phyloP scores from a whole-genome alignment of 2,888 invertebrate genomes.

The Mythimna ferrago region DNA sequence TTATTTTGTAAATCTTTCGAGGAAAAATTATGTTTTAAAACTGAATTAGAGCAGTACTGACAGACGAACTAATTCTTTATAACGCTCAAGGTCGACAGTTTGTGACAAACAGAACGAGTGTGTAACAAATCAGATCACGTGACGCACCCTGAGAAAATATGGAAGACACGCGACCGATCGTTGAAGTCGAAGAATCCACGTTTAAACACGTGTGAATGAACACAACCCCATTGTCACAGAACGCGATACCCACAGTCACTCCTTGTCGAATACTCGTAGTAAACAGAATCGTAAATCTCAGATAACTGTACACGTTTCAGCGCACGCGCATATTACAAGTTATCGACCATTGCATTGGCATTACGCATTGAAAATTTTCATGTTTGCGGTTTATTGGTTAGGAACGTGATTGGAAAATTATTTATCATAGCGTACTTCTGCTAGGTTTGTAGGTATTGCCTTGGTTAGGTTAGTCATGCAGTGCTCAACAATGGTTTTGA shows the following conservation, averaged over 20 bases:
- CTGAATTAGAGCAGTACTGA: slow-evolving; percentile 27
- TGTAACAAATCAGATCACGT: slow-evolving; percentile 46
- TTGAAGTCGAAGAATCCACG: slow-evolving; percentile 10
- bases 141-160: slow-evolving; percentile 31
- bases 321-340: slow-evolving; percentile 42
- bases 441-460: slow-evolving; percentile 10
- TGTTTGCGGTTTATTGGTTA: slow-evolving; percentile 44
- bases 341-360: slow-evolving; percentile 26
- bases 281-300: slow-evolving; percentile 65
- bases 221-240: slow-evolving; percentile 49
- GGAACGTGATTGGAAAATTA: slow-evolving; percentile 57
- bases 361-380: slow-evolving; percentile 54
- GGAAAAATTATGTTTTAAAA: slow-evolving; percentile 32
- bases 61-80: slow-evolving; percentile 27
- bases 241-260: slow-evolving; percentile 28
- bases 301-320: slow-evolving; percentile 53
- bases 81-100: slow-evolving; percentile 35
- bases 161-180: slow-evolving; percentile 2
- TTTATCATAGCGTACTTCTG: slow-evolving; percentile 53
- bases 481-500: not conserved
- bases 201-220: slow-evolving; percentile 47
- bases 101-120: not conserved
- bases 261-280: slow-evolving; percentile 56
- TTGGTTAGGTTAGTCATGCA: slow-evolving; percentile 29
- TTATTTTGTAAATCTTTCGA: slow-evolving; percentile 22